Base-by-base conservation (phyloP, 2,888 invertebrate genomes). In the Andrena haemorrhoa region DNA sequence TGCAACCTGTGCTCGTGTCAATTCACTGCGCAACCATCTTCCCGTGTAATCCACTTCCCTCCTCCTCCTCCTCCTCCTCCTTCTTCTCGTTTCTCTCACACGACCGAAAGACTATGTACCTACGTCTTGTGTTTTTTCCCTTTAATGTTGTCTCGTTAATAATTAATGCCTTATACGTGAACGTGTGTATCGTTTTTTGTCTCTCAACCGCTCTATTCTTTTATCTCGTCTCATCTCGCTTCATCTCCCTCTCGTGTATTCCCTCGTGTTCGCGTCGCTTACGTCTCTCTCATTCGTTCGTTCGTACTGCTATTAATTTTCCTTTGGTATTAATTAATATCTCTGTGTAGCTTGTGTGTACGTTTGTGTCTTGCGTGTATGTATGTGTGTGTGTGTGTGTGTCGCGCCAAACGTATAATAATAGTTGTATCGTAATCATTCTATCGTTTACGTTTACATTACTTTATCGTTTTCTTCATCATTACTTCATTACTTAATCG, bases 361-460 rank as follows among this genome's bases (percentile, higher is more conserved):
- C 33, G 56, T 68, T 29, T 72, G 41, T 16, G 65, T 76, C 51
- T 61, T 68, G n/a, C 53, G 4, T 63, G n/a, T 49, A 10, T 16
- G 74, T 70, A 53, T n/a, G n/a, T n/a, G n/a, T n/a, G n/a, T n/a
- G n/a, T n/a, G 1, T 66, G 80, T 75, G 56, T 80, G 71, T 79
- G 78, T 80, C 84, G 70, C 71, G 79, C 64, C 72, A 73, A 84
- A 79, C 76, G 84, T 82, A 75, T 86, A 84, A 84, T 82, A 86
- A 85, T 85, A 85, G 78, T 84, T 82, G 71, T 79, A 82, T 88
- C 86, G 78, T 83, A 84, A 88, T 89, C 76, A 77, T 85, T 85
- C 87, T 88, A 88, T 87, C 73, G 71, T 85, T 85, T 86, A 88
- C 81, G 79, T 86, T 79, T 87, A 88, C 77, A 58, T 86, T 85